Conservation (phyloP, 2,113 vertebrate genomes). For the Pterocles gutturalis region DNA sequence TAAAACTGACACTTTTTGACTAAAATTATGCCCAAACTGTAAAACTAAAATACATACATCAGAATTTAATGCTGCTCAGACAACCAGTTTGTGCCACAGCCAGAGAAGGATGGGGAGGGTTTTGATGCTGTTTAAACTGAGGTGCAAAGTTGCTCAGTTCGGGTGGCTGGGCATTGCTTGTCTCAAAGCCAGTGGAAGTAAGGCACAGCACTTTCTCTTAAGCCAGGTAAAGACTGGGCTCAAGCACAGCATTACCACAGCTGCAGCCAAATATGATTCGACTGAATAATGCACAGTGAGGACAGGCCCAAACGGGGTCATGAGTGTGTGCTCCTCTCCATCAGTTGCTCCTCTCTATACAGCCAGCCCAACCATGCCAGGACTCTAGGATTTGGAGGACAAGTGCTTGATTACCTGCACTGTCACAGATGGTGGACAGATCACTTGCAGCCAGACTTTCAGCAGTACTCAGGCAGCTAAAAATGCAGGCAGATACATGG, state of each 20-base stretch:
- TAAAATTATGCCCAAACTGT: background rate
- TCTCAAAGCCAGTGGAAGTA: background rate
- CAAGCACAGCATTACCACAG: background rate
- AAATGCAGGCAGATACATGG: background rate
- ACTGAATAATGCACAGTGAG: background rate
- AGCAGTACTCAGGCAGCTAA: background rate
- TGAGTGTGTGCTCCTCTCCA: background rate
- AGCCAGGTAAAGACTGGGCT: background rate
- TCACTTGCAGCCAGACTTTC: background rate
- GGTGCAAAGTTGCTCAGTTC: background rate
- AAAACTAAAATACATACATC: background rate
- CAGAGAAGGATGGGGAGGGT: background rate
- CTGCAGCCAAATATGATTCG: background rate
- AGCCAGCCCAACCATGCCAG: background rate
- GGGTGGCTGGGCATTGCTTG: background rate
- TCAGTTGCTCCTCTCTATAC: background rate
- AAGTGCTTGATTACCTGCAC: background rate
- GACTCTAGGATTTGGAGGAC: background rate
- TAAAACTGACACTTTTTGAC: constrained; percentile 14
- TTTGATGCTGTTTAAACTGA: background rate
- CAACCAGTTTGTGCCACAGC: background rate
- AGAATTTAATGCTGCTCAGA: background rate
- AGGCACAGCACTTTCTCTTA: background rate
- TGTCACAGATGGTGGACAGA: background rate
- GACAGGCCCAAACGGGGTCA: background rate